phyloP scores from a whole-genome alignment of 2,113 vertebrate genomes.

The Miniopterus natalensis region DNA sequence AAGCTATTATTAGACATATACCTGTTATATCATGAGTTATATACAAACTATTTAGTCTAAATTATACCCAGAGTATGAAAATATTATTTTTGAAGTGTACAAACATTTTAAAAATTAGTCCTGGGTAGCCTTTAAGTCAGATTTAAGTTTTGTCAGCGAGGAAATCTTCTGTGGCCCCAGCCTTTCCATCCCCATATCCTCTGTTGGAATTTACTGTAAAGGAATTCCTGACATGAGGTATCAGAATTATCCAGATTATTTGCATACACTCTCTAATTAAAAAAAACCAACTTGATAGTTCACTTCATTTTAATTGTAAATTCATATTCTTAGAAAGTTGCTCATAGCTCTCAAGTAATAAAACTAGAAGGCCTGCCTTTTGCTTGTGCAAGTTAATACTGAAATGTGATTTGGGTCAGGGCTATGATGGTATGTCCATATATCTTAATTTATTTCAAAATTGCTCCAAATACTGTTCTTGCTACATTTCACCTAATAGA shows the following conservation, averaged over 20 bases:
- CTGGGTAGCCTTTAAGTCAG: neutral
- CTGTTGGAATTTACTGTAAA: constrained; percentile 1
- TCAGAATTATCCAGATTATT: neutral
- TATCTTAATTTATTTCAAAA: neutral
- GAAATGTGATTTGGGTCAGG: neutral
- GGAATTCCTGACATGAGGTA: neutral
- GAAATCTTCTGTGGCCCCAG: neutral
- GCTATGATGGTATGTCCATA: neutral
- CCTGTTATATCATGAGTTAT: neutral
- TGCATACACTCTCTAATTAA: neutral
- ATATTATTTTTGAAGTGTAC: constrained; percentile 8
- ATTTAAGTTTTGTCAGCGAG: neutral
- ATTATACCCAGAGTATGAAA: neutral
- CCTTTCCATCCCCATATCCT: neutral
- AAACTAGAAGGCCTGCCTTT: neutral
- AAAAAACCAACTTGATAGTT: neutral
- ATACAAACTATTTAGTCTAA: neutral
- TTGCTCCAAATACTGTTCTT: neutral
- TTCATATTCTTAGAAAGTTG: constrained; percentile 79
- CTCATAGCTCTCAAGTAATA: constrained; percentile 47
- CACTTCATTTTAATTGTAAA: constrained; percentile 79
- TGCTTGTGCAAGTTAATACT: neutral
- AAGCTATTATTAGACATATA: neutral
- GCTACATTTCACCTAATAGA: neutral
- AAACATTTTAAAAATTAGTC: constrained; percentile 1